Conservation (phyloP, 1,140 invertebrate species). For the Stegodyphus mimosarum region DNA sequence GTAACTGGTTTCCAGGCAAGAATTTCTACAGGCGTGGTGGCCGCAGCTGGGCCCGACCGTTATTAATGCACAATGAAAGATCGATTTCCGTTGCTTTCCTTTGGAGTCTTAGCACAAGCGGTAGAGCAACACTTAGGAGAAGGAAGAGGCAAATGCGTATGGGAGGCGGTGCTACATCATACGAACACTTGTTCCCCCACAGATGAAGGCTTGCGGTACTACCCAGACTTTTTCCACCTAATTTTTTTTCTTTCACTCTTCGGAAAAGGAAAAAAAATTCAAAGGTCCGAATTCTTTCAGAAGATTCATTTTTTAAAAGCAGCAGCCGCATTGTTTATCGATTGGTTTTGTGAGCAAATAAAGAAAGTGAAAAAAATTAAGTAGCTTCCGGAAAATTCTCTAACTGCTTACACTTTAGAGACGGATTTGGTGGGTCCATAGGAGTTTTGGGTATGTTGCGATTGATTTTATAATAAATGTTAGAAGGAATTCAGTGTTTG, state of each 20-base stretch:
- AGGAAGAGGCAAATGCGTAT: slow-evolving; percentile 24
- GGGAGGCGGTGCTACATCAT: slow-evolving; percentile 40
- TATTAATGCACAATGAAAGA: slow-evolving; percentile 58
- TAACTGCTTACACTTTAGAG: neutral
- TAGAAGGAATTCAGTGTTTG: neutral
- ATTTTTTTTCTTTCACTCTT: slow-evolving; percentile 25
- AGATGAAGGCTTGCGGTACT: neutral
- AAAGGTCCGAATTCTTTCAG: slow-evolving; percentile 16
- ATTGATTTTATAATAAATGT: slow-evolving; percentile 40
- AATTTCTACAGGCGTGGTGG: slow-evolving; percentile 29
- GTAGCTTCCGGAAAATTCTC: slow-evolving; percentile 15
- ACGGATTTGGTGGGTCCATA: too few relatives aligned
- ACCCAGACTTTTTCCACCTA: neutral
- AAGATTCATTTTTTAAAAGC: neutral
- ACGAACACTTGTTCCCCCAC: slow-evolving; percentile 41
- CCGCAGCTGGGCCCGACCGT: slow-evolving; percentile 53
- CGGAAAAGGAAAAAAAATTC: slow-evolving; percentile 21
- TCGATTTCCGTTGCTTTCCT: slow-evolving; percentile 35
- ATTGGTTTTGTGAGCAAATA: slow-evolving; percentile 14
- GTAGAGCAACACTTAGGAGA: slow-evolving; percentile 35
- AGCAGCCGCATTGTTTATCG: slow-evolving; percentile 33
- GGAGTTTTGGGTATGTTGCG: neutral
- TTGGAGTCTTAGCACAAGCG: slow-evolving; percentile 7
- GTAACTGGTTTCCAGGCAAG: slow-evolving; percentile 3
- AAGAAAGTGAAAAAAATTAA: slow-evolving; percentile 4